Base-by-base conservation (phyloP, 1,140 invertebrate genomes). In the Proales similis region DNA sequence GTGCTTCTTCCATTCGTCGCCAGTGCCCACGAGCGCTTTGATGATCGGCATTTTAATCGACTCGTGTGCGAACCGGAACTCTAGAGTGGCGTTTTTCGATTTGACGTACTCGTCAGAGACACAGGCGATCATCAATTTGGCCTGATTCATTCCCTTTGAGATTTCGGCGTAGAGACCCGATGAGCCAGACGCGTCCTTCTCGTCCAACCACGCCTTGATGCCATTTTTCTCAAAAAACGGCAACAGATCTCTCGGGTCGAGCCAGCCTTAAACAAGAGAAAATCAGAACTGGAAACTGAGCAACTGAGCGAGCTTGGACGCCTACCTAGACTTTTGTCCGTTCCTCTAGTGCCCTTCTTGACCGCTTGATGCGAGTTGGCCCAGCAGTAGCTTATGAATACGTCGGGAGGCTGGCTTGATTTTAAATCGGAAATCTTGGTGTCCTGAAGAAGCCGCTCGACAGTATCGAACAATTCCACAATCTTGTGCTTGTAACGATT, bases 321-420 rank as follows among this genome's bases (percentile, higher is more conserved):
- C 61, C 6, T 64, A 45, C 51, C 51, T 1, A 57, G 36, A 57
- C 33, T 42, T 6, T 36, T 57, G 4, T 22, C 17, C 3, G 51
- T 57, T n/a, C 36, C 30, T 27, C 64, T 48, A 11, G 67, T 68
- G 1, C 69, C 70, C 42, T 67, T 68, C 17, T 60, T 53, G 4
- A 67, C 65, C 5, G 73, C 73, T 45, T 68, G 61, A n/a, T 65
- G 53, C 3, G 72, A 74, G 61, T 74, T 74, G 5, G 48, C 43
- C 71, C 72, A 73, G 39, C 68, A 70, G 47, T 74, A 74, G 64
- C 70, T 72, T n/a, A 74, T 66, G 64, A 74, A 74, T n/a, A 68
- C 65, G 32, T 67, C 68, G 0, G 62, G 27, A 7, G 47, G 62
- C 29, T 43, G 29, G 22, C 45, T 48, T 2, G 5, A 22, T 11